phyloP scores from a whole-genome alignment of 2,797 vertebrate genomes.

The Varecia variegata region DNA sequence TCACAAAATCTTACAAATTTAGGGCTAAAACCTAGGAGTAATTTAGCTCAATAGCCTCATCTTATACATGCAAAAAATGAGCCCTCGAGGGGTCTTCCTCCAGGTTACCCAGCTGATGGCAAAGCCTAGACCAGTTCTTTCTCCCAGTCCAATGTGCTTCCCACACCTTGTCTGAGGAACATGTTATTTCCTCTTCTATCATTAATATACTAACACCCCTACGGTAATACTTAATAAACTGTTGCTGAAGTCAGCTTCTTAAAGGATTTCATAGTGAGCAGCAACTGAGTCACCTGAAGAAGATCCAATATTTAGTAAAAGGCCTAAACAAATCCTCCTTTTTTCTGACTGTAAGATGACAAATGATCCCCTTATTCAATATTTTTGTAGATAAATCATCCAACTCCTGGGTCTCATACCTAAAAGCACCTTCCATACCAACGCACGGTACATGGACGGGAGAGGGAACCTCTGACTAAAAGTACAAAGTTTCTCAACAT shows the following conservation, averaged over 20 bases:
- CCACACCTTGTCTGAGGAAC: neutral
- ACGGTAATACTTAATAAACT: neutral
- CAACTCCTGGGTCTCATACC: slow-evolving; percentile 85
- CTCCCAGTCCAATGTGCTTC: neutral
- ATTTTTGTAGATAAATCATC: neutral
- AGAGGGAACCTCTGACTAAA: slow-evolving; percentile 98
- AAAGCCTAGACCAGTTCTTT: neutral
- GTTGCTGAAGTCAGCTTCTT: neutral
- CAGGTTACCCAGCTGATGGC: neutral
- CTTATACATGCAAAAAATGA: neutral
- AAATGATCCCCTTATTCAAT: slow-evolving; percentile 11
- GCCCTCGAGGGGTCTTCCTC: neutral
- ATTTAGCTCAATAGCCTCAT: neutral
- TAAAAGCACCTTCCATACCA: slow-evolving; percentile 97
- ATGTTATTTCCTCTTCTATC: neutral
- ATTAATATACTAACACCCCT: neutral
- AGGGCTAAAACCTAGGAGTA: neutral
- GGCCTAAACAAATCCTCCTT: neutral
- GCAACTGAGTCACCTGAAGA: neutral
- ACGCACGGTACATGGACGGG: slow-evolving; percentile 96
- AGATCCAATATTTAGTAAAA: neutral
- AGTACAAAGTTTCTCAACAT: slow-evolving; percentile 97
- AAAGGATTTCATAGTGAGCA: neutral
- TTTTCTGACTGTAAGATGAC: slow-evolving; percentile 28
- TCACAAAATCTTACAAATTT: neutral